A percentile compares a stretch with the other conserved stretches of the same genome.
Conservation (phyloP, 1,140 invertebrate genomes). For the Lepidurus packardi region DNA sequence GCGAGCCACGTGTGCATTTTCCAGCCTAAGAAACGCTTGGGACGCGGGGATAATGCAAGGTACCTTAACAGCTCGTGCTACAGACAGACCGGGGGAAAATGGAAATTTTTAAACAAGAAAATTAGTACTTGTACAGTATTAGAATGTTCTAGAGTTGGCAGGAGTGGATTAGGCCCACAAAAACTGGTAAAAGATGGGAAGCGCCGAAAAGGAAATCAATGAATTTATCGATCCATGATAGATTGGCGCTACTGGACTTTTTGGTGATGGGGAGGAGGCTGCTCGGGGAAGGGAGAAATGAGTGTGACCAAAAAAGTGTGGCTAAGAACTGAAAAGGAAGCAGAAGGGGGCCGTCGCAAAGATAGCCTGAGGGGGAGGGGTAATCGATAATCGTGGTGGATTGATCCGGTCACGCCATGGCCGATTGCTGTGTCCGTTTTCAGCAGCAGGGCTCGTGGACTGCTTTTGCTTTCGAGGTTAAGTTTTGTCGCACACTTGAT, state of each 20-base stretch:
- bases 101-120: no score
- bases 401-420: constrained; percentile 20
- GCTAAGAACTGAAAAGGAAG: not conserved
- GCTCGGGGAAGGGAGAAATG: no score
- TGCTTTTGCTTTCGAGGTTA: not conserved
- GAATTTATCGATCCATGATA: not conserved
- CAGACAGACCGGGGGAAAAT: no score
- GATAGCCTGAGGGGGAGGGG: not conserved
- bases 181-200: no score
- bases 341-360: constrained; percentile 8
- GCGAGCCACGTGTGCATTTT: not conserved
- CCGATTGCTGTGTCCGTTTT: constrained; percentile 21
- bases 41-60: not conserved
- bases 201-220: not conserved
- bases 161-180: no score
- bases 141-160: no score
- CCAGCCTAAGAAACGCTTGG: not conserved
- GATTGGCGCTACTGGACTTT: not conserved
- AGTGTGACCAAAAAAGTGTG: not conserved
- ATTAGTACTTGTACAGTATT: no score
- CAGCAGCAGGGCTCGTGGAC: not conserved
- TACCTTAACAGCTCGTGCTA: no score
- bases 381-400: constrained; percentile 11
- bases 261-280: not conserved
- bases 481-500: not conserved